Base-by-base conservation (phyloP, 2,888 invertebrate genomes). In the Nomada hirtipes region DNA sequence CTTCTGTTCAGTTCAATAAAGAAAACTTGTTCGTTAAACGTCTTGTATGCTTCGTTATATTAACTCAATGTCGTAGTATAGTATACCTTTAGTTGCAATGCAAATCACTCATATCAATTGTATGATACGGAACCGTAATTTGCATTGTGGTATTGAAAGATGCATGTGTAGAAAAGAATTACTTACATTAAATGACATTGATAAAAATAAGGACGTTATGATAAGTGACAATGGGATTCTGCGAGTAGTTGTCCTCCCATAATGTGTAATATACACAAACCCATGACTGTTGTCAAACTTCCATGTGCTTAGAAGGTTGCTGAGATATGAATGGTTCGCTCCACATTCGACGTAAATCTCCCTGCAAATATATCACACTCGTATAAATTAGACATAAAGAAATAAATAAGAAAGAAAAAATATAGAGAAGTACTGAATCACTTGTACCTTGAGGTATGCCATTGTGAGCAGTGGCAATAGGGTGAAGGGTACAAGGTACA, bases 401-500 rank as follows among this genome's bases (percentile, higher is more conserved):
- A 23, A 57, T 57, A 57, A 11, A 11, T 57, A 1, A 26, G 52
- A 52, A 44, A 26, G 1, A 29, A 15, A 57, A 47, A 42, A 23
- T 23, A 23, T 1, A 23, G 23, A 20, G 42, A 10, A 20, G 2
- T 52, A 15, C 11, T 26, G 23, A 61, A 10, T 61, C 0, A 60
- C n/a, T 60, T 15, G 11, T 87, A 98, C 98, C 96, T 98, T 99
- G 89, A 99, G 96, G 94, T 99, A 99, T 87, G 99, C 99, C 99
- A 99, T 99, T 89, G 98, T 98, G 91, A 99, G 96, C 87, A 99
- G 96, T 89, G 99, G 99, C 94, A 99, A 95, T 93, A 99, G 95
- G 92, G 99, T 99, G 95, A 99, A 99, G 92, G 99, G 99, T 94
- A 99, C 99, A 92, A 99, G 96, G 95, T 99, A 99, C 79, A 99